phyloP scores from a whole-genome alignment of 2,888 invertebrate species.

The Plemyria rubiginata region DNA sequence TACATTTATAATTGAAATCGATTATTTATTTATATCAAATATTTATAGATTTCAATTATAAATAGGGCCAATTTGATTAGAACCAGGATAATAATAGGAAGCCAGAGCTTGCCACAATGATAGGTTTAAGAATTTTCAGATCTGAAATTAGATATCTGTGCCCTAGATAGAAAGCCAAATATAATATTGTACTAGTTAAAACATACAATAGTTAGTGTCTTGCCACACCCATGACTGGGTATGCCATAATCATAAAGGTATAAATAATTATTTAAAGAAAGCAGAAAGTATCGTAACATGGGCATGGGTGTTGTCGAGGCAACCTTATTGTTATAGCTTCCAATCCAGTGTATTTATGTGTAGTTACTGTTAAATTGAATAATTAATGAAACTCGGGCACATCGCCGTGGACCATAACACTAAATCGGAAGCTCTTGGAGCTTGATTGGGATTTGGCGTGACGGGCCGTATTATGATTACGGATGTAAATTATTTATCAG shows the following conservation, averaged over 20 bases:
- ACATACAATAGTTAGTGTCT: no score
- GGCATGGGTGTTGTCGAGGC: neutral
- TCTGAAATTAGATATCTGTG: no score
- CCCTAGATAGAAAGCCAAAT: no score
- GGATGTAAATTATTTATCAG: slow-evolving; percentile 17
- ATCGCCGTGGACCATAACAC: slow-evolving; percentile 37
- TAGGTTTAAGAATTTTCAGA: neutral
- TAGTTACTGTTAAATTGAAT: slow-evolving; percentile 40
- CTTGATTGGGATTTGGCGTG: slow-evolving; percentile 39
- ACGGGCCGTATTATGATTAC: slow-evolving; percentile 26
- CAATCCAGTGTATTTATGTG: neutral
- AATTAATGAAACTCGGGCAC: slow-evolving; percentile 40
- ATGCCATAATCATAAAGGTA: no score
- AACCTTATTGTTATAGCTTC: neutral
- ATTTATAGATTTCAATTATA: no score
- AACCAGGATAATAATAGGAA: no score
- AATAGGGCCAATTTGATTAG: neutral
- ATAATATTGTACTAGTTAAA: no score
- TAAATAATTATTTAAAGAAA: neutral
- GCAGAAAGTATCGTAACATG: neutral
- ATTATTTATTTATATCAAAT: no score
- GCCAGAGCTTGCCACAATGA: neutral
- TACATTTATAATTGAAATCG: neutral
- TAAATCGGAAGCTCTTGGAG: slow-evolving; percentile 35
- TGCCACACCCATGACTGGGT: no score